Evolutionary conservation across 2,888 invertebrate genomes (phyloP).

Genomic region (Epinotia demarniana): DNA sequence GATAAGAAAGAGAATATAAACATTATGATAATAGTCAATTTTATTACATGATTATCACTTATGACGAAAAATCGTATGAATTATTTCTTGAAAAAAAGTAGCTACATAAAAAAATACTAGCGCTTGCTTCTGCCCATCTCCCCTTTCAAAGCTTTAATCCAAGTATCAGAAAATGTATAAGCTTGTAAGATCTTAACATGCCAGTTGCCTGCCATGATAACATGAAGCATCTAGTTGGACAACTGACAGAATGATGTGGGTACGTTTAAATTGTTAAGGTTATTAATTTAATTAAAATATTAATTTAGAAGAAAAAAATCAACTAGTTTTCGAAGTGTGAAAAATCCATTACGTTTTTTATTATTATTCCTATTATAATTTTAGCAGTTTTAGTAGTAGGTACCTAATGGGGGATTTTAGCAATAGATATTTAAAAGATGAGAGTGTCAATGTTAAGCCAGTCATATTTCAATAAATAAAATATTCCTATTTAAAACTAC

Average conservation of each 20-base stretch:
- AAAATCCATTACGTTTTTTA: not conserved
- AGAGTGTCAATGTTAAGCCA: constrained; percentile 3
- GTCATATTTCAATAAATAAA: not conserved
- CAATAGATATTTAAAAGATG: not conserved
- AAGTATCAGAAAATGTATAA: constrained; percentile 29
- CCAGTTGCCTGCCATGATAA: constrained; percentile 24
- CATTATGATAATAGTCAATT: no score
- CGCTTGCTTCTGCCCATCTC: not conserved
- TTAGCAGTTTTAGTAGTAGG: not conserved
- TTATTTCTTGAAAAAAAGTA: not conserved
- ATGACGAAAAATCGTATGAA: not conserved
- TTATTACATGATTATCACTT: no score
- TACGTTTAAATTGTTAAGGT: constrained; percentile 22
- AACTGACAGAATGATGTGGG: constrained; percentile 33
- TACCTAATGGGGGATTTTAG: not conserved
- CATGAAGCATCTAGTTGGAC: constrained; percentile 10
- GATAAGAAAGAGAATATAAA: no score
- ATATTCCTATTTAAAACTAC: not conserved
- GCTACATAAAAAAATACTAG: not conserved
- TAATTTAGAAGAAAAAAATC: no score
- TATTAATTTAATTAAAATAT: not conserved
- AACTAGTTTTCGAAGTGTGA: not conserved
- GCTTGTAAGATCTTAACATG: constrained; percentile 28
- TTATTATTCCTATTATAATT: no score
- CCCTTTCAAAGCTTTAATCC: constrained; percentile 13